Conservation (phyloP, 2,888 invertebrate genomes). For the Drosophila greeni region DNA sequence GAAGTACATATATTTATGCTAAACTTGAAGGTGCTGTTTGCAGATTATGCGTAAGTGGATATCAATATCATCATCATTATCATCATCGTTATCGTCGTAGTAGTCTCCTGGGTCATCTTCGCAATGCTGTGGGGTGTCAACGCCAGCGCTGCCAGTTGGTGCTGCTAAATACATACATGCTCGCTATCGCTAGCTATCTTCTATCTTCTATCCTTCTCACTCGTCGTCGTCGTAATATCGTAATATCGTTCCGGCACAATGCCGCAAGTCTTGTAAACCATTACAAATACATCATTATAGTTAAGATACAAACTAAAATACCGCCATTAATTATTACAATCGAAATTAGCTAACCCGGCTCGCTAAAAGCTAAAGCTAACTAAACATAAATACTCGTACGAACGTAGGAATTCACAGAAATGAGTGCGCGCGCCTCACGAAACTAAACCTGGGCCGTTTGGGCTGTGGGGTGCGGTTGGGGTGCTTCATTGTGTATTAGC, state of each 20-base stretch:
- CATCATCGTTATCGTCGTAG: no score
- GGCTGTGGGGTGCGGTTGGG: conserved; percentile 3
- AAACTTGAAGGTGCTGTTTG: conserved; percentile 47
- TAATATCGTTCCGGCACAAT: conserved; percentile 56
- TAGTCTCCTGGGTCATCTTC: conserved; percentile 3
- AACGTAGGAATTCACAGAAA: conserved; percentile 58
- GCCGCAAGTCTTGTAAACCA: conserved; percentile 69
- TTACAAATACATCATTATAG: conserved; percentile 59
- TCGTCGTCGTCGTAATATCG: conserved; percentile 33
- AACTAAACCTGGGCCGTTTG: conserved; percentile 35
- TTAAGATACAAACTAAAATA: conserved; percentile 55
- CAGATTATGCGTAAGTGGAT: conserved; percentile 60
- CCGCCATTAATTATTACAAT: conserved; percentile 28
- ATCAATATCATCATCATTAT: no score
- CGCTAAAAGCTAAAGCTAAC: conserved; percentile 55
- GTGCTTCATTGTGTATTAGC: conserved; percentile 62
- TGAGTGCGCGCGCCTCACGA: conserved; percentile 38
- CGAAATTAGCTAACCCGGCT: conserved; percentile 64
- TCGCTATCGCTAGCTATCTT: conserved; percentile 32
- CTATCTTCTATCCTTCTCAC: conserved; percentile 40
- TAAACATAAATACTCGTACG: conserved; percentile 52
- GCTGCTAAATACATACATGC: conserved; percentile 55
- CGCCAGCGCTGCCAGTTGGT: conserved; percentile 70
- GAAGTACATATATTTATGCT: conserved; percentile 56
- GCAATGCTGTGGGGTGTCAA: conserved; percentile 51